phyloP scores from a whole-genome alignment of 2,113 vertebrate species.

The Sakesphorus luctuosus region DNA sequence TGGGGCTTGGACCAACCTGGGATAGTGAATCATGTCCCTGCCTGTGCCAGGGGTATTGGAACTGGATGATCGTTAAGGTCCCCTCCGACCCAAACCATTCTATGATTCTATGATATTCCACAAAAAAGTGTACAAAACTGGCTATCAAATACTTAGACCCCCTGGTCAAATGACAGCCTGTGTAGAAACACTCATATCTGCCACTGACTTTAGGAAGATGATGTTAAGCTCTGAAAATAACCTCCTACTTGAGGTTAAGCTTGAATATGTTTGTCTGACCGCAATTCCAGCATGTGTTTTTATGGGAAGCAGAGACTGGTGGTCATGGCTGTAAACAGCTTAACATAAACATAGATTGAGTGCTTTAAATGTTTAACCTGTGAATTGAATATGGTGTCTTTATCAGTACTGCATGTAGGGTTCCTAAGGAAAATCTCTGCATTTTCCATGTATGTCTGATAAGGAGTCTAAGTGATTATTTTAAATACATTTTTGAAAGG shows the following conservation, averaged over 20 bases:
- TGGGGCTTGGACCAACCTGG: not conserved
- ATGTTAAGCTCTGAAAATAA: conserved; percentile 20
- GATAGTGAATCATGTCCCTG: not conserved
- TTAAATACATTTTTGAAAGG: not conserved
- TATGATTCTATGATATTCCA: not conserved
- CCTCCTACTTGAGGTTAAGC: not conserved
- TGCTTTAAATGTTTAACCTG: not conserved
- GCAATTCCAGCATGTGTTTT: not conserved
- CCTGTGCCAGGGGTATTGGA: not conserved
- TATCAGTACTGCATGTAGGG: not conserved
- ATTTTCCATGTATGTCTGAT: not conserved
- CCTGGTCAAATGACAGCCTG: not conserved
- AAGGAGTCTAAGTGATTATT: not conserved
- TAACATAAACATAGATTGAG: not conserved
- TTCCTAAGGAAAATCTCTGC: not conserved
- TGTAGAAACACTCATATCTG: not conserved
- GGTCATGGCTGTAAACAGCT: conserved; percentile 34
- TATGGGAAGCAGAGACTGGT: conserved; percentile 3
- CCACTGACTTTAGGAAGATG: not conserved
- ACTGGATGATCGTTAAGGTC: not conserved
- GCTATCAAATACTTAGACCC: not conserved
- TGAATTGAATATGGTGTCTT: not conserved
- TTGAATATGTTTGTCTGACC: not conserved
- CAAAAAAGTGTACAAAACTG: not conserved
- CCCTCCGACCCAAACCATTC: not conserved